Percentiles rank a stretch among this genome's conserved stretches.
These are phyloP conservation scores for Meandrina meandrites DNA, from an alignment of 92 coral and sea anemone species.

Conservation along the genomic window DNA sequence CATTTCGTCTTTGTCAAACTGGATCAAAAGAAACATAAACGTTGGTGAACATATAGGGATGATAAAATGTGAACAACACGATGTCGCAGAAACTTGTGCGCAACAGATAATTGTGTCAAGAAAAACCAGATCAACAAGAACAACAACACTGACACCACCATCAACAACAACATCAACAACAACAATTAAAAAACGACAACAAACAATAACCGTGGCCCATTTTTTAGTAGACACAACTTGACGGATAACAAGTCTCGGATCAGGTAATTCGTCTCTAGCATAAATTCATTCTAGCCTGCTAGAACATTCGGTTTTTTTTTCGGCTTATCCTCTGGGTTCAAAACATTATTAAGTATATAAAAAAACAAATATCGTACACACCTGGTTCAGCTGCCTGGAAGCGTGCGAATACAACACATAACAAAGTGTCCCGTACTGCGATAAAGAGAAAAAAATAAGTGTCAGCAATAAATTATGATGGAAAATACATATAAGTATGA, in stretches of 20 bases:
- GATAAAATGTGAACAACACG: neutral
- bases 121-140: no score
- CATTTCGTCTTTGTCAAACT: conserved; percentile 85
- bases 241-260: no score
- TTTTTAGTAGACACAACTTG: no score
- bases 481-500: no score
- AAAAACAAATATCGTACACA: neutral
- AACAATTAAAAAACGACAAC: neutral
- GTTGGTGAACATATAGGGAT: neutral
- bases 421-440: conserved; percentile 89
- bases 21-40: neutral
- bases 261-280: no score
- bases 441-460: neutral
- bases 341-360: no score
- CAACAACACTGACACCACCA: no score
- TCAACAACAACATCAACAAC: neutral
- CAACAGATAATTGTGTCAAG: no score
- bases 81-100: neutral
- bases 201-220: no score
- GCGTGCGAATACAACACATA: conserved; percentile 96
- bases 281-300: neutral
- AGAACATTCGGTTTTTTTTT: no score
- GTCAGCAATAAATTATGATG: neutral
- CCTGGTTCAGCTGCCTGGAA: conserved; percentile 96
- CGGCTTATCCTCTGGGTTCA: no score